Percentiles rank a stretch among this genome's conserved stretches.
Conservation (phyloP, 1,140 invertebrate genomes). For the Sipha flava region DNA sequence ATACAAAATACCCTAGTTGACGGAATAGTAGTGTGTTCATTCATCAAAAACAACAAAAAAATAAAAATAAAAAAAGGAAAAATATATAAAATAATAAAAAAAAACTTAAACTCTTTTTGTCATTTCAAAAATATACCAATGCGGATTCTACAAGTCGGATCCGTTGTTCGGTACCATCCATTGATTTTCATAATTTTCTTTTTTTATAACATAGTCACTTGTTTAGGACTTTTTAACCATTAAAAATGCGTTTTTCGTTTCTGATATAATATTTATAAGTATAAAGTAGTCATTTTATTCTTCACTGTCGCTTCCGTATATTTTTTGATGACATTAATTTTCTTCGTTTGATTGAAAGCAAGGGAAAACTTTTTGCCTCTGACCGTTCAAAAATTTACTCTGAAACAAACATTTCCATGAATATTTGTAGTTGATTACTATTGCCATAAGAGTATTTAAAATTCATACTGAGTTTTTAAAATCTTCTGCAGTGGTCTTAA, state of each 20-base stretch:
- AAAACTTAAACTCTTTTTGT: constrained; percentile 37
- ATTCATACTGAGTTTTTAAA: no score
- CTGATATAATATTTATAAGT: no score
- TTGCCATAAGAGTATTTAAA: no score
- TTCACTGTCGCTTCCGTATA: background rate
- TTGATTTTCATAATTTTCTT: background rate
- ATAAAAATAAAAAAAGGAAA: no score
- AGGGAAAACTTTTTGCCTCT: background rate
- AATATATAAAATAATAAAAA: no score
- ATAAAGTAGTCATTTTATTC: no score
- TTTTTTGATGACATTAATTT: background rate
- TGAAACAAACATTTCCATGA: background rate
- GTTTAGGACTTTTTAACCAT: background rate
- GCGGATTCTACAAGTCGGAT: no score
- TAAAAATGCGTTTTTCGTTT: background rate
- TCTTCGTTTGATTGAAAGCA: background rate
- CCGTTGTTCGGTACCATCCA: background rate
- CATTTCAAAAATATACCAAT: background rate
- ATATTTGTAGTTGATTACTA: background rate
- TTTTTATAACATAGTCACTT: background rate
- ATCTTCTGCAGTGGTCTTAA: no score
- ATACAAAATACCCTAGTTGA: background rate
- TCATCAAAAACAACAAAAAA: no score
- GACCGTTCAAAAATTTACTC: background rate
- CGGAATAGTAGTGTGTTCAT: background rate